Evolutionary conservation across 2,797 vertebrate genomes (phyloP), one percentile per base, ranked within the genome.

Genomic region (Falco peregrinus): DNA sequence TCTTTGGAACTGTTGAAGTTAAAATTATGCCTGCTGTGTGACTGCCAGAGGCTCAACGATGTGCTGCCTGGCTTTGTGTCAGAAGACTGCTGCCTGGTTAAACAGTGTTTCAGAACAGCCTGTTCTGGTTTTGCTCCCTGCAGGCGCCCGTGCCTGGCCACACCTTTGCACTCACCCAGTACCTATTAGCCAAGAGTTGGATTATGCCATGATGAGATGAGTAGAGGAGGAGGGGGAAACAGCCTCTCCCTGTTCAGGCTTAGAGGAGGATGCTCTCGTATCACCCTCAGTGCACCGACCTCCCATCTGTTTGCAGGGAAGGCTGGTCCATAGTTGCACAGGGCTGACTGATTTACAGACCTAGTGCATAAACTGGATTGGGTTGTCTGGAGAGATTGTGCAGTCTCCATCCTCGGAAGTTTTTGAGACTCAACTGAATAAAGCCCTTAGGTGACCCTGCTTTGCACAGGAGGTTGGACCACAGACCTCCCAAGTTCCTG

Each of bases 241-340:
- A 45, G 33, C 10, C 37, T 79, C 14, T 54, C 20, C 18, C 12
- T 37, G 35, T 1, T 21, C 47, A 26, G 71, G 16, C 10, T 65
- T 17, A 16, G 43, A 61, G 48, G 12, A 11, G 33, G 13, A 9
- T 28, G 48, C 31, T 16, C 45, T 11, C 31, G 45, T 2, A 7
- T 19, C 63, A 6, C 16, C 54, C 22, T 0, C 3, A 7, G 16
- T 8, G 35, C 11, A 4, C 14, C 61, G 56, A 3, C 26, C 5
- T 3, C 26, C 65, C 13, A 2, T 8, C 25, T 1, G 4, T 17
- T 13, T n/a, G 33, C 20, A 4, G 29, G 28, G 6, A 15, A 22
- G 33, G 9, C 70, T 28, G 54, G 35, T 39, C 15, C 5, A 6
- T 25, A n/a, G 29, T 35, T 16, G 56, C 20, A 4, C 14, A 1